A percentile compares a stretch with the other conserved stretches of the same genome.
phyloP scores from a whole-genome alignment of 2,113 vertebrate species.

The Oncorhynchus tshawytscha region DNA sequence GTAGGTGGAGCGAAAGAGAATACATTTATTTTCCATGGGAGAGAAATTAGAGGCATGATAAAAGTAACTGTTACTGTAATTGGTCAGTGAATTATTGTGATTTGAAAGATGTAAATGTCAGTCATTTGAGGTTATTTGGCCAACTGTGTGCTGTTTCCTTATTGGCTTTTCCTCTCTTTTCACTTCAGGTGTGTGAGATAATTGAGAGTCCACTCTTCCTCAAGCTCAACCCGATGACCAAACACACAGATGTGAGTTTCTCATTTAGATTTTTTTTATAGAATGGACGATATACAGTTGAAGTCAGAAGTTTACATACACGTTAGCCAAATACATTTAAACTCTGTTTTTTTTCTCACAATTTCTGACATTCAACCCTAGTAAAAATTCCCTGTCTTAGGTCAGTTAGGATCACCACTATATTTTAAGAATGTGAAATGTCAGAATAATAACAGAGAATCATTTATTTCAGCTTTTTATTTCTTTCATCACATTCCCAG shows the following conservation, averaged over 20 bases:
- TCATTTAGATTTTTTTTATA: neutral
- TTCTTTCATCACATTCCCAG: too few species aligned
- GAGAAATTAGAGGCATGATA: neutral
- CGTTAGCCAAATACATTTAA: too few species aligned
- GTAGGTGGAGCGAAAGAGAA: constrained; percentile 54
- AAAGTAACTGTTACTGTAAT: neutral
- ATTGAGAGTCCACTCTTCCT: constrained; percentile 93
- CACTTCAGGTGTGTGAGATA: constrained; percentile 85
- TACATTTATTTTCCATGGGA: neutral
- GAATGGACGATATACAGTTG: too few species aligned
- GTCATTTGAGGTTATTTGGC: neutral
- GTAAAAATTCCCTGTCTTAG: too few species aligned
- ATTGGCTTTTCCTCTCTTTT: neutral
- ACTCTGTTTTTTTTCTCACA: too few species aligned
- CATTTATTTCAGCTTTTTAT: too few species aligned
- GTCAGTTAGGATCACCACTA: too few species aligned
- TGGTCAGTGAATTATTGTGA: neutral
- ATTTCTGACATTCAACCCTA: too few species aligned
- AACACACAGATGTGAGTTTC: constrained; percentile 88
- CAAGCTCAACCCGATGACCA: constrained; percentile 92
- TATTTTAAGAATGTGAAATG: too few species aligned
- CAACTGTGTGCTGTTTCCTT: neutral
- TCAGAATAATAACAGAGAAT: too few species aligned
- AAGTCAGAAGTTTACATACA: too few species aligned
- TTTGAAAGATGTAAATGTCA: neutral